A percentile compares a stretch with the other conserved stretches of the same genome.
These are phyloP conservation scores for Mactra quadrangularis DNA, from an alignment of 1,140 invertebrate genomes.

Conservation along the genomic window DNA sequence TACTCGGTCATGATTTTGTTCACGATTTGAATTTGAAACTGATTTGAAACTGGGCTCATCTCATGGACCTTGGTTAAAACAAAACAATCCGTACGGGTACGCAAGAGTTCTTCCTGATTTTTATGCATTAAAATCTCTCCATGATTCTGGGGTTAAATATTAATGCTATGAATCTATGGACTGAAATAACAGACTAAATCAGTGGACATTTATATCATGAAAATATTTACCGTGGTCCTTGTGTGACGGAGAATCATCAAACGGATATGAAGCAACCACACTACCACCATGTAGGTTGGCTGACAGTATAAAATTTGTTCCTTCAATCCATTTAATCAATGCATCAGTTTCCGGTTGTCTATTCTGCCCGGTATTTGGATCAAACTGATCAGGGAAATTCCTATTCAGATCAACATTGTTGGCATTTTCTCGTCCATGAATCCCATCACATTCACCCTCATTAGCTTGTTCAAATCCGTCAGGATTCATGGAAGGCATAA, in stretches of 20 bases:
- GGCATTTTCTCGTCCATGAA: slow-evolving; percentile 91
- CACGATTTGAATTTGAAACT: too few relatives aligned
- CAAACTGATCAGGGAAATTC: slow-evolving; percentile 97
- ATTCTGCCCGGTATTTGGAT: slow-evolving; percentile 84
- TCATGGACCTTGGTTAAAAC: too few relatives aligned
- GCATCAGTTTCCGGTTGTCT: slow-evolving; percentile 96
- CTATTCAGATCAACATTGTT: slow-evolving; percentile 95
- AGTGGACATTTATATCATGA: too few relatives aligned
- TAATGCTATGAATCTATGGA: too few relatives aligned
- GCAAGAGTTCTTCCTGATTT: too few relatives aligned
- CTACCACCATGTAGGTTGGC: slow-evolving; percentile 98
- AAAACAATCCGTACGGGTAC: too few relatives aligned
- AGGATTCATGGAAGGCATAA: slow-evolving; percentile 99
- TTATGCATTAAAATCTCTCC: too few relatives aligned
- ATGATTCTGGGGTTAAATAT: too few relatives aligned
- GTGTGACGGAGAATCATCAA: slow-evolving; percentile 86
- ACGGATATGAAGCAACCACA: slow-evolving; percentile 95
- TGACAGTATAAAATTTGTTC: slow-evolving; percentile 96
- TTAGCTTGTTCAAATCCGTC: slow-evolving; percentile 94
- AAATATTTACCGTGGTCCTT: background rate
- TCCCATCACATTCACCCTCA: slow-evolving; percentile 75
- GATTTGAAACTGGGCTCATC: too few relatives aligned
- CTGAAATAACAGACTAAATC: too few relatives aligned
- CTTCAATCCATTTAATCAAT: slow-evolving; percentile 95
- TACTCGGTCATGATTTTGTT: too few relatives aligned